Percentiles rank a stretch among this genome's conserved stretches.
Conservation (phyloP, 2,113 vertebrate species). For the Proteles cristata region DNA sequence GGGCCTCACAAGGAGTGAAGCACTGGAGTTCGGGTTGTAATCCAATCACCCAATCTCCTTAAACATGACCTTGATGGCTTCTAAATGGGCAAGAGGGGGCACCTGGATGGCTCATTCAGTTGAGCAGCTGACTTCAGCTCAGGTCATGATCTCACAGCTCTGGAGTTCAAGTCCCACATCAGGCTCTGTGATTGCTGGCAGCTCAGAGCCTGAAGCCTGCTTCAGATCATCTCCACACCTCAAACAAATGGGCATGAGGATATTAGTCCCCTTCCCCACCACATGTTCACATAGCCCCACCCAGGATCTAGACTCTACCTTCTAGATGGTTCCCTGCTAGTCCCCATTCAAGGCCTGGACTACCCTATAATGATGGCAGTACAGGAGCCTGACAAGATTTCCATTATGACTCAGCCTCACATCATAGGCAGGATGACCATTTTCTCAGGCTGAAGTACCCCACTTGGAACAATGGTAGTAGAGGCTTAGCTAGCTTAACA, state of each 20-base stretch:
- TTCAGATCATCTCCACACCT: too few species aligned
- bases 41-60: neutral
- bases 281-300: neutral
- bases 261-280: neutral
- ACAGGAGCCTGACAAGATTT: neutral
- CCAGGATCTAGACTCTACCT: neutral
- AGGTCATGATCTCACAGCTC: too few species aligned
- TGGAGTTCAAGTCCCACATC: too few species aligned
- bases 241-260: too few species aligned
- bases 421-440: neutral
- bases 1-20: neutral
- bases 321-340: neutral
- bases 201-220: too few species aligned
- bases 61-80: too few species aligned
- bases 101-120: too few species aligned
- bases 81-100: too few species aligned
- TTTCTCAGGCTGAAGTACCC: neutral
- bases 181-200: too few species aligned
- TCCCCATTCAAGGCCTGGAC: neutral
- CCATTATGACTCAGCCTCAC: slow-evolving; percentile 49
- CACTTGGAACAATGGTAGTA: neutral
- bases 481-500: neutral
- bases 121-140: too few species aligned
- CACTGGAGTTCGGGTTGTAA: neutral
- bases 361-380: neutral